Conservation (phyloP, 2,888 invertebrate genomes). For the Andrena bicolor region DNA sequence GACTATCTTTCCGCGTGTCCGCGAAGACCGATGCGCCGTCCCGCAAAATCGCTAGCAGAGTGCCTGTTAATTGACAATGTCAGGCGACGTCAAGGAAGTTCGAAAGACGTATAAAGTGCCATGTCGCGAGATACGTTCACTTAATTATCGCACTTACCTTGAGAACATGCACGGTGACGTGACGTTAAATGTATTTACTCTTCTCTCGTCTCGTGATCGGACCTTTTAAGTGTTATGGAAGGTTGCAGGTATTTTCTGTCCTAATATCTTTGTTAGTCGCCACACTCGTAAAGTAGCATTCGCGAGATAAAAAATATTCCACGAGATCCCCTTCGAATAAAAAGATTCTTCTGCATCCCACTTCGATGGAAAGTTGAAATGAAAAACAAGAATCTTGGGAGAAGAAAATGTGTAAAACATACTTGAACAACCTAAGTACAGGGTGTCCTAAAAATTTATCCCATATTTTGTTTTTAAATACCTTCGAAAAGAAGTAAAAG, state of each 20-base stretch:
- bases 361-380: no score
- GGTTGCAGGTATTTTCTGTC: not conserved
- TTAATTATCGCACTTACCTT: conserved; percentile 61
- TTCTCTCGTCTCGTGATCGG: conserved; percentile 24
- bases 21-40: no score
- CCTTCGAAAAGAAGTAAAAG: not conserved
- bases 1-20: no score
- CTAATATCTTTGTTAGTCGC: not conserved
- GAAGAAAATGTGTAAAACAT: no score
- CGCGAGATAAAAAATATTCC: not conserved
- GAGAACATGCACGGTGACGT: conserved; percentile 45
- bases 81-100: conserved; percentile 46
- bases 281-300: not conserved
- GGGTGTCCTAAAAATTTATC: no score
- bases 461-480: not conserved
- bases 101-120: conserved; percentile 47
- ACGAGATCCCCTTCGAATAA: not conserved
- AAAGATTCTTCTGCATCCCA: no score
- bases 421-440: no score
- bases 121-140: conserved; percentile 44
- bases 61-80: conserved; percentile 59
- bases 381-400: no score
- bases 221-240: conserved; percentile 9
- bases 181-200: conserved; percentile 54
- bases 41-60: conserved; percentile 31